Percentiles rank a stretch among this genome's conserved stretches.
Conservation (phyloP, 2,888 invertebrate genomes). For the Macaria notata region DNA sequence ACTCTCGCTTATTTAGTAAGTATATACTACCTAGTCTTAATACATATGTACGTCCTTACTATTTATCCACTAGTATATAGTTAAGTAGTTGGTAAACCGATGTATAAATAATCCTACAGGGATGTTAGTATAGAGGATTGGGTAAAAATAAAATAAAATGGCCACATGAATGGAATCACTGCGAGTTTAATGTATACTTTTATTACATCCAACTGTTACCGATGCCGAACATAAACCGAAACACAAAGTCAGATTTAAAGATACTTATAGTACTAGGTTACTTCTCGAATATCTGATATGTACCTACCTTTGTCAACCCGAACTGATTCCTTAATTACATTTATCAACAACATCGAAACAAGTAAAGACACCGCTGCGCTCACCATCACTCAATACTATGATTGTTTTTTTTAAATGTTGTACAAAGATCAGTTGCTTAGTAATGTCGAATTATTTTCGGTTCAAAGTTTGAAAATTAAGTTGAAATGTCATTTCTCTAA, state of each 20-base stretch:
- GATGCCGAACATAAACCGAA: constrained; percentile 59
- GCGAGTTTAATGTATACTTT: constrained; percentile 81
- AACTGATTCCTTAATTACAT: constrained; percentile 77
- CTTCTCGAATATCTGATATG: constrained; percentile 70
- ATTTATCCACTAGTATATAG: too few relatives aligned
- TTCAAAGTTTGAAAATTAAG: too few relatives aligned
- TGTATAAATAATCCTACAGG: too few relatives aligned
- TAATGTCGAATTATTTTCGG: too few relatives aligned
- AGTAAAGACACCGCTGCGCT: constrained; percentile 62
- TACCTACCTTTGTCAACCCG: constrained; percentile 60
- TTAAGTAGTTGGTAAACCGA: too few relatives aligned
- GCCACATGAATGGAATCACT: constrained; percentile 78
- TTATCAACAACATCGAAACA: constrained; percentile 81
- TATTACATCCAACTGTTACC: constrained; percentile 77
- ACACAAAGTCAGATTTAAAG: constrained; percentile 69
- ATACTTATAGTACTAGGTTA: constrained; percentile 80
- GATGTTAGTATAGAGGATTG: too few relatives aligned
- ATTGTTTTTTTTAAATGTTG: too few relatives aligned
- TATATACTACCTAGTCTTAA: too few relatives aligned
- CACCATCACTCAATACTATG: constrained; percentile 43
- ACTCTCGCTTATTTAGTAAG: too few relatives aligned
- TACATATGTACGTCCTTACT: too few relatives aligned
- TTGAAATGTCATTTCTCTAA: too few relatives aligned
- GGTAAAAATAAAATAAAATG: constrained; percentile 52
- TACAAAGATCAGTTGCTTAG: too few relatives aligned